phyloP scores from a whole-genome alignment of 1,140 invertebrate genomes.

The Apocrypta bakeri region DNA sequence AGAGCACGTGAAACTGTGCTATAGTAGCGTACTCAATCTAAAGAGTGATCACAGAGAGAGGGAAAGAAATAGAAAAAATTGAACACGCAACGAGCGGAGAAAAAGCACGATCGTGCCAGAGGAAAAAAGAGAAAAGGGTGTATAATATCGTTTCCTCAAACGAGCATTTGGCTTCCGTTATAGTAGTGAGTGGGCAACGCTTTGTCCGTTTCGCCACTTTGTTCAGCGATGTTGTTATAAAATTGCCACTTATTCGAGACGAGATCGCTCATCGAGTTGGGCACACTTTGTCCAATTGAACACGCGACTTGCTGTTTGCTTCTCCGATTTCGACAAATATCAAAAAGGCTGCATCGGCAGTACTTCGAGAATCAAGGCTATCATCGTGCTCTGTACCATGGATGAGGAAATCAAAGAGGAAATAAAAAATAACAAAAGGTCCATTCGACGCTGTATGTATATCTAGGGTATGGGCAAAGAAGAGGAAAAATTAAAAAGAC shows the following conservation, averaged over 20 bases:
- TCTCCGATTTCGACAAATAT: too few relatives aligned
- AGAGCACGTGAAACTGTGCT: not conserved
- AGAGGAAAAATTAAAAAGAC: too few relatives aligned
- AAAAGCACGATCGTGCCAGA: not conserved
- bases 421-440: not conserved
- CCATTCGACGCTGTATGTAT: not conserved
- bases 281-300: not conserved
- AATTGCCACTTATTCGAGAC: constrained; percentile 25
- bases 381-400: not conserved
- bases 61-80: not conserved
- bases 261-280: too few relatives aligned
- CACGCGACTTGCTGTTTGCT: not conserved
- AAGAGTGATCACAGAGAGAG: not conserved
- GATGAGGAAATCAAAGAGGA: not conserved
- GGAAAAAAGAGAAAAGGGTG: not conserved
- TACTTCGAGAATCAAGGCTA: not conserved
- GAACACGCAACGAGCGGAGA: not conserved
- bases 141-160: constrained; percentile 52
- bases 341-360: not conserved
- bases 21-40: not conserved
- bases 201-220: constrained; percentile 35
- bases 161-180: not conserved
- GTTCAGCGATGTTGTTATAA: constrained; percentile 26
- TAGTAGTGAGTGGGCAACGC: constrained; percentile 2
- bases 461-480: not conserved